These are phyloP conservation scores for Probaryconus sp. DNA, from an alignment of 1,140 invertebrate genomes.

Conservation along the genomic window DNA sequence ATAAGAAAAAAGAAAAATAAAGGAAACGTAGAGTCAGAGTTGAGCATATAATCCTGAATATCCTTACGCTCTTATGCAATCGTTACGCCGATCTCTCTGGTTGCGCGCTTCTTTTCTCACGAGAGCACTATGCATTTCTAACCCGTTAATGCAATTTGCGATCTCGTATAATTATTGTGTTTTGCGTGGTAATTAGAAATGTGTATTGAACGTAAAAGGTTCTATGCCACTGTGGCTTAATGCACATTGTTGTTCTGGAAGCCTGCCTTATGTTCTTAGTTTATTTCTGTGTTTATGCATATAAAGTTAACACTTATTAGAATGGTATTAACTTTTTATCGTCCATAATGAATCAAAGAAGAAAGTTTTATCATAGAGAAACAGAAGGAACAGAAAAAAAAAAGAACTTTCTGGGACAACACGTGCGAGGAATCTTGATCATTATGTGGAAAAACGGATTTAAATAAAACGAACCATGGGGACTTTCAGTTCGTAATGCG, in stretches of 20 bases:
- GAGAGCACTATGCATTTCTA: slow-evolving; percentile 39
- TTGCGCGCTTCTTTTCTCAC: slow-evolving; percentile 27
- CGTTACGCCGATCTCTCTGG: slow-evolving; percentile 41
- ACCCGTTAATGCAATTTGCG: slow-evolving; percentile 46
- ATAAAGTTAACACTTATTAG: slow-evolving; percentile 24
- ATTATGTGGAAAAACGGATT: slow-evolving; percentile 21
- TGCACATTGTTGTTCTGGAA: slow-evolving; percentile 29
- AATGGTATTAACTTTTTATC: slow-evolving; percentile 38
- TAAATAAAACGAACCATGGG: slow-evolving; percentile 7
- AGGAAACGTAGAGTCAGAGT: too few relatives aligned
- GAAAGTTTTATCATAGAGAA: slow-evolving; percentile 36
- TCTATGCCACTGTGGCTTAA: slow-evolving; percentile 22
- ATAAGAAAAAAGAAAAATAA: too few relatives aligned
- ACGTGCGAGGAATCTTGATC: slow-evolving; percentile 26
- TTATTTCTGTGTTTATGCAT: slow-evolving; percentile 34
- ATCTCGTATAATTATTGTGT: slow-evolving; percentile 51
- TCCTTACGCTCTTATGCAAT: slow-evolving; percentile 54
- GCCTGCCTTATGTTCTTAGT: slow-evolving; percentile 23
- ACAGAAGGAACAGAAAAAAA: slow-evolving; percentile 12
- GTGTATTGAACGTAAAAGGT: slow-evolving; percentile 52
- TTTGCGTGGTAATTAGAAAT: slow-evolving; percentile 52
- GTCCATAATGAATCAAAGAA: slow-evolving; percentile 38
- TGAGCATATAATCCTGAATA: too few relatives aligned
- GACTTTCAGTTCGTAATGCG: slow-evolving; percentile 11
- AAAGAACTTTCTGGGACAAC: slow-evolving; percentile 39